A percentile compares a stretch with the other conserved stretches of the same genome.
Conservation (phyloP, 2,888 invertebrate genomes). For the Clusia tigrina region DNA sequence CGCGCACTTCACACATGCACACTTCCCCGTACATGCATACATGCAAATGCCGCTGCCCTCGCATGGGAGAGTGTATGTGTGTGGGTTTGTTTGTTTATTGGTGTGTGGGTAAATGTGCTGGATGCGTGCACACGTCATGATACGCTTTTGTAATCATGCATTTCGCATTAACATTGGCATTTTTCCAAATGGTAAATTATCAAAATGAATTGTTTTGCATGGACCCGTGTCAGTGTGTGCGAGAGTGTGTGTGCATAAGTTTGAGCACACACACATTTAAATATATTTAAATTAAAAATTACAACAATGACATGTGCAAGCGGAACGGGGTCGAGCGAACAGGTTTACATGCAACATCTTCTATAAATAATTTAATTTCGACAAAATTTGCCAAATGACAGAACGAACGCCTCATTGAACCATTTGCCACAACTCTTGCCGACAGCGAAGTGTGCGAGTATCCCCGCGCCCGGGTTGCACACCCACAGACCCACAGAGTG, state of each 20-base stretch:
- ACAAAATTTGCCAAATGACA: too few species aligned
- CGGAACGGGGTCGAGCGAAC: neutral
- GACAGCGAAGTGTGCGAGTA: too few species aligned
- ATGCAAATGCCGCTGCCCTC: neutral
- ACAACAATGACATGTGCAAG: neutral
- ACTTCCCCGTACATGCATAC: neutral
- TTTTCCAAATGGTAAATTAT: slow-evolving; percentile 40
- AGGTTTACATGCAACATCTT: neutral
- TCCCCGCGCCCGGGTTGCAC: too few species aligned
- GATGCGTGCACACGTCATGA: slow-evolving; percentile 61
- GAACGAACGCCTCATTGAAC: too few species aligned
- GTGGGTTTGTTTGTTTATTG: slow-evolving; percentile 42
- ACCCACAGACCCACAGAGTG: too few species aligned
- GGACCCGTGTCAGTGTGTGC: too few species aligned
- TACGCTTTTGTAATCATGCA: slow-evolving; percentile 57
- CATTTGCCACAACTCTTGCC: too few species aligned
- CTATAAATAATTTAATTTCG: too few species aligned
- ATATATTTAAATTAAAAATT: slow-evolving; percentile 2
- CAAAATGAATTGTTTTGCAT: slow-evolving; percentile 26
- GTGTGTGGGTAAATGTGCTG: slow-evolving; percentile 22
- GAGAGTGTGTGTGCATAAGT: too few species aligned
- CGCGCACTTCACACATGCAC: slow-evolving; percentile 52
- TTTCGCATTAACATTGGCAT: slow-evolving; percentile 48
- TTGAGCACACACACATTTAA: neutral
- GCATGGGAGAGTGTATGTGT: slow-evolving; percentile 28